A percentile compares a stretch with the other conserved stretches of the same genome.
Conservation (phyloP, 2,113 vertebrate species). For the Microcebus griseorufus region DNA sequence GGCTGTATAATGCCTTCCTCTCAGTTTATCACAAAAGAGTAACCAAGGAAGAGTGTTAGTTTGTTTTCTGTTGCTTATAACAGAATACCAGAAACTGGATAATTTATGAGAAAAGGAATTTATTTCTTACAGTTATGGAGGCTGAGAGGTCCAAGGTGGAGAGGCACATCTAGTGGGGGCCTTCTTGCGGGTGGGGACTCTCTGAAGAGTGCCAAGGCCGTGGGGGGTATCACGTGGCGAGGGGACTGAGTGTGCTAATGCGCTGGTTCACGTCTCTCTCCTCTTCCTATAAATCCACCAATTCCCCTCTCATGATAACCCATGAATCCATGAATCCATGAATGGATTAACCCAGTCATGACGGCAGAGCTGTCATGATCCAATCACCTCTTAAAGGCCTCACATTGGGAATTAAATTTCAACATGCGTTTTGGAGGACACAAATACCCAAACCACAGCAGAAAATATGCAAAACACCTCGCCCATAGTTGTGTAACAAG, state of each 20-base stretch:
- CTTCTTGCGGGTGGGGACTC: neutral
- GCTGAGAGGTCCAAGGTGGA: neutral
- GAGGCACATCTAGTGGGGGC: neutral
- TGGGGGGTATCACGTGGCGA: neutral
- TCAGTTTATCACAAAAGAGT: neutral
- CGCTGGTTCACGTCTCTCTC: neutral
- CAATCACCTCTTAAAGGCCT: neutral
- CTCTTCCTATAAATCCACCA: neutral
- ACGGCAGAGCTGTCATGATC: neutral
- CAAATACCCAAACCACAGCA: neutral
- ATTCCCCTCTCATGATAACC: neutral
- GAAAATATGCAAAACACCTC: neutral
- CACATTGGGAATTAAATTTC: neutral
- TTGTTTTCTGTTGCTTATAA: neutral
- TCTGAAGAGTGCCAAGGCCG: neutral
- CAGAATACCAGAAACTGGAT: neutral
- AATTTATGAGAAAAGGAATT: neutral
- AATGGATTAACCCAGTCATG: neutral
- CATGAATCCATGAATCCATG: neutral
- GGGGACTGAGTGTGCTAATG: neutral
- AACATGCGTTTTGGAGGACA: neutral
- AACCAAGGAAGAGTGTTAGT: neutral
- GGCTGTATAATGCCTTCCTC: neutral
- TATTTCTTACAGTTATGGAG: neutral
- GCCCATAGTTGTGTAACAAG: fast-evolving